These are phyloP conservation scores for Eupelmus urozonus DNA, from an alignment of 2,888 invertebrate genomes.

Conservation along the genomic window DNA sequence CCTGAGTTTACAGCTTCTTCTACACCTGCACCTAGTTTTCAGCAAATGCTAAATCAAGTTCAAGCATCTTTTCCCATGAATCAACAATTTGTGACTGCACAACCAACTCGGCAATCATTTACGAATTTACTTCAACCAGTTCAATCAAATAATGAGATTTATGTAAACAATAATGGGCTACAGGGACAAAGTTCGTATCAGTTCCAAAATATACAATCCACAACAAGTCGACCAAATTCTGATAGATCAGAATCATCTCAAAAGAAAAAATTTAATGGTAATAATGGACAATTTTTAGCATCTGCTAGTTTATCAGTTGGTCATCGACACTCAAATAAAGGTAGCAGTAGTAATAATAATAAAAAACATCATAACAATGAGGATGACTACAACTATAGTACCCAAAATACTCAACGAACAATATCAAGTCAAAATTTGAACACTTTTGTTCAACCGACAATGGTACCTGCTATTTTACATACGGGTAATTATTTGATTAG, in stretches of 20 bases:
- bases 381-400: constrained; percentile 59
- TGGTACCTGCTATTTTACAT: constrained; percentile 69
- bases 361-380: constrained; percentile 42
- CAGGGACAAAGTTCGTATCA: constrained; percentile 67
- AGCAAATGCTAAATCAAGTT: constrained; percentile 60
- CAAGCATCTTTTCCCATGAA: constrained; percentile 50
- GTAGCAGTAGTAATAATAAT: constrained; percentile 11
- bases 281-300: constrained; percentile 66
- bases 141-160: constrained; percentile 64
- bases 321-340: constrained; percentile 19
- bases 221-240: constrained; percentile 60
- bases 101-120: constrained; percentile 66
- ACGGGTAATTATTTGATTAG: constrained; percentile 62
- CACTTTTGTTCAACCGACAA: constrained; percentile 63
- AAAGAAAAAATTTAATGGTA: constrained; percentile 58
- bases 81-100: constrained; percentile 66
- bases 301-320: constrained; percentile 69
- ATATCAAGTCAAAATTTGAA: constrained; percentile 44
- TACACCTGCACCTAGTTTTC: constrained; percentile 58
- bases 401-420: constrained; percentile 62
- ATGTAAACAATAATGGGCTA: constrained; percentile 67
- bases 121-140: constrained; percentile 56
- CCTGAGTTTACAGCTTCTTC: constrained; percentile 62
- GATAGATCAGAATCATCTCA: constrained; percentile 59
- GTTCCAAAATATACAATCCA: constrained; percentile 55